Percentiles rank a stretch among this genome's conserved stretches.
phyloP scores from a whole-genome alignment of 2,113 vertebrate genomes.

The Trinectes maculatus region DNA sequence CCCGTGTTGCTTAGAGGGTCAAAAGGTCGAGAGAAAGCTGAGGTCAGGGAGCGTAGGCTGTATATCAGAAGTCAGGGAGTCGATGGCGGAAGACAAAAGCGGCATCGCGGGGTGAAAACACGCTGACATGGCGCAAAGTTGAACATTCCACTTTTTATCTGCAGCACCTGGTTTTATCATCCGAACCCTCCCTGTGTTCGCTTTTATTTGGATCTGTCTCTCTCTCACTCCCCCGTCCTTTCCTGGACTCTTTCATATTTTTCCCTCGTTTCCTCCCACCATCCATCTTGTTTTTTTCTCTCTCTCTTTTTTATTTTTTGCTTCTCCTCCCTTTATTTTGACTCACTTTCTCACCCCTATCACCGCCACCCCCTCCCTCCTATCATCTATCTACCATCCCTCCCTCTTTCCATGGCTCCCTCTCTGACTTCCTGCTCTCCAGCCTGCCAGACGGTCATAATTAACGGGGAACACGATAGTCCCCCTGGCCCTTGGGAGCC shows the following conservation, averaged over 20 bases:
- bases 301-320: too few species aligned
- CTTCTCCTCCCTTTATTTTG: constrained; percentile 71
- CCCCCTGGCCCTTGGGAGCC: constrained; percentile 79
- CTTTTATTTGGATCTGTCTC: constrained; percentile 73
- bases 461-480: constrained; percentile 85
- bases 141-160: constrained; percentile 77
- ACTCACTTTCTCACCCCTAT: constrained; percentile 23
- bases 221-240: constrained; percentile 54
- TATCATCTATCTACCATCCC: constrained; percentile 72
- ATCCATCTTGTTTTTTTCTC: constrained; percentile 72
- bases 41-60: constrained; percentile 42
- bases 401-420: constrained; percentile 69
- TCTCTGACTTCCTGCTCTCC: constrained; percentile 83
- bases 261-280: constrained; percentile 59
- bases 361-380: constrained; percentile 26
- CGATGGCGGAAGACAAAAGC: constrained; percentile 17
- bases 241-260: constrained; percentile 41
- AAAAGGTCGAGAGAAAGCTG: constrained; percentile 47
- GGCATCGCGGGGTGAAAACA: constrained; percentile 27
- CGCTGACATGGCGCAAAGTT: constrained; percentile 50
- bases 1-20: constrained; percentile 49
- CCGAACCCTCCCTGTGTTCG: constrained; percentile 66
- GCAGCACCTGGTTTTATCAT: constrained; percentile 83
- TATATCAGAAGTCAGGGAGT: constrained; percentile 45
- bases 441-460: constrained; percentile 84